Evolutionary conservation across 2,797 vertebrate genomes (phyloP).

Genomic region (Cyprinodon diabolis): DNA sequence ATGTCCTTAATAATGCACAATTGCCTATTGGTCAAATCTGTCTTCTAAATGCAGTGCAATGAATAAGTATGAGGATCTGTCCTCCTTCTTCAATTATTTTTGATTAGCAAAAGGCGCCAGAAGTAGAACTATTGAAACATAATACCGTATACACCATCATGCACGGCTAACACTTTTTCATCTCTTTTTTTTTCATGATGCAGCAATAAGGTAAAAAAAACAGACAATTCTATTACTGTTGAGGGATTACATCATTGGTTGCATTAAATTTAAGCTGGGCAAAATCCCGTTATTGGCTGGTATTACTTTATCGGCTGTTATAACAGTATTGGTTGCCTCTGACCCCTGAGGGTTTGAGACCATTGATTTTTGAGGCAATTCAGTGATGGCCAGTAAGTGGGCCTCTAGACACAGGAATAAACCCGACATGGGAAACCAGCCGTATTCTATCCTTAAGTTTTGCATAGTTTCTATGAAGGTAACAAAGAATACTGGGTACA

Average conservation of each 20-base stretch:
- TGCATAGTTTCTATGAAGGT: too few species aligned
- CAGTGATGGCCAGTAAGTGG: too few species aligned
- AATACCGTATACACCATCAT: not conserved
- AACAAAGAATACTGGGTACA: too few species aligned
- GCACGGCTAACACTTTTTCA: not conserved
- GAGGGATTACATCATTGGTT: not conserved
- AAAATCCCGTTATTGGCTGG: not conserved
- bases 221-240: not conserved
- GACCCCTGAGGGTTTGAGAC: too few species aligned
- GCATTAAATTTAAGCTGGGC: not conserved
- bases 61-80: too few species aligned
- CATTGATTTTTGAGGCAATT: too few species aligned
- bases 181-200: not conserved
- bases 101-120: not conserved
- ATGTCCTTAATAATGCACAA: not conserved
- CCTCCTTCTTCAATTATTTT: not conserved
- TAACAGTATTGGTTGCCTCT: too few species aligned
- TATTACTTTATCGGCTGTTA: too few species aligned
- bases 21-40: not conserved
- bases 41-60: not conserved
- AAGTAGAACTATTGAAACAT: not conserved
- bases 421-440: too few species aligned
- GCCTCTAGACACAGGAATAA: too few species aligned
- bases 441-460: too few species aligned
- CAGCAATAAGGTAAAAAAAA: not conserved